phyloP scores from a whole-genome alignment of 2,797 vertebrate genomes.

The Sphenopsis melanotis region DNA sequence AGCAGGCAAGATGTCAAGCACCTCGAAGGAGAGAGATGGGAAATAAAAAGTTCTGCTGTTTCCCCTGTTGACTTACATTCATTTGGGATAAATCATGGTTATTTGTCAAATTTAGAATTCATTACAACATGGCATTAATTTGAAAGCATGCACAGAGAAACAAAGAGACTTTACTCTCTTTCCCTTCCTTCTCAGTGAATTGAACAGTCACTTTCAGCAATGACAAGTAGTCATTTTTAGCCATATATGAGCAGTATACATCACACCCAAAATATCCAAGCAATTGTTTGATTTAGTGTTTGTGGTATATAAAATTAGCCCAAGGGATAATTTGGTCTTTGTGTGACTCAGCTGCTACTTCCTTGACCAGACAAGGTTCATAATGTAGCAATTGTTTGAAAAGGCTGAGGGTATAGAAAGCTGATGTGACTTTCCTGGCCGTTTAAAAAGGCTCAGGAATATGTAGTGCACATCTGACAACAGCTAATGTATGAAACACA shows the following conservation, averaged over 20 bases:
- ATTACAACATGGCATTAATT: background rate
- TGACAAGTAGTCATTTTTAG: background rate
- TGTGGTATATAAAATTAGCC: background rate
- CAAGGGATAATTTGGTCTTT: background rate
- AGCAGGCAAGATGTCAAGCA: background rate
- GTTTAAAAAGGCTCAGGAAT: background rate
- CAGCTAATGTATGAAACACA: background rate
- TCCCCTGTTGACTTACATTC: background rate
- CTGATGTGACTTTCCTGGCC: background rate
- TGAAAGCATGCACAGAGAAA: background rate
- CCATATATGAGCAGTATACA: background rate
- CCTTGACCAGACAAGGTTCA: background rate
- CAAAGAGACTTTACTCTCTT: background rate
- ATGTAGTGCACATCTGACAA: background rate
- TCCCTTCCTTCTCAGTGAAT: background rate
- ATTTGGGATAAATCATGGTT: background rate
- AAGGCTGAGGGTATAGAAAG: background rate
- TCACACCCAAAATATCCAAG: background rate
- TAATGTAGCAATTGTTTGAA: background rate
- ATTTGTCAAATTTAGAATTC: conserved; percentile 25
- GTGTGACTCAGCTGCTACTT: background rate
- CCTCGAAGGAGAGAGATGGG: background rate
- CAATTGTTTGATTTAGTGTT: background rate
- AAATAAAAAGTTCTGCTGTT: background rate
- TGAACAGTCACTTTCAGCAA: background rate